A percentile compares a stretch with the other conserved stretches of the same genome.
Conservation (phyloP, 37 sponge, comb jelly and placozoan genomes). For the Axinella damicornis region DNA sequence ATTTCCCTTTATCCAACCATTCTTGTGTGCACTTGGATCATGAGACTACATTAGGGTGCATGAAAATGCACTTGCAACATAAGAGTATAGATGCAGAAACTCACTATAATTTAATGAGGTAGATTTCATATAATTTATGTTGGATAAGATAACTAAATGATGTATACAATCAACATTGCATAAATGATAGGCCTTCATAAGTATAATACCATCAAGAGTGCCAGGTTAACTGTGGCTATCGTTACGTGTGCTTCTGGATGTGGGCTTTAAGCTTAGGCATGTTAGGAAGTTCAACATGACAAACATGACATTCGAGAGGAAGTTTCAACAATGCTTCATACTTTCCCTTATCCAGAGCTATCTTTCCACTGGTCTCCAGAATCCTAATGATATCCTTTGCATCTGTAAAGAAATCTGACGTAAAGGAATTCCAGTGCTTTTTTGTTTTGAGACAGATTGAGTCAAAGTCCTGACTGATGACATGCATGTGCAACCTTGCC, state of each 20-base stretch:
- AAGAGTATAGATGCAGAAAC: too few relatives aligned
- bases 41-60: too few relatives aligned
- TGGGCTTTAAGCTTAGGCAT: slow-evolving; percentile 85
- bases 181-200: too few relatives aligned
- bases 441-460: slow-evolving; percentile 82
- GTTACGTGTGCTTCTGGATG: slow-evolving; percentile 8
- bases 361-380: slow-evolving; percentile 56
- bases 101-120: too few relatives aligned
- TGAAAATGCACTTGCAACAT: too few relatives aligned
- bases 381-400: slow-evolving; percentile 62
- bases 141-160: too few relatives aligned
- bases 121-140: too few relatives aligned
- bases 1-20: too few relatives aligned
- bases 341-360: slow-evolving; percentile 63
- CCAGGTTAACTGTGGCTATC: too few relatives aligned
- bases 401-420: slow-evolving; percentile 80
- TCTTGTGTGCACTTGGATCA: too few relatives aligned
- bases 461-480: slow-evolving; percentile 87
- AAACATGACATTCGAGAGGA: slow-evolving; percentile 74
- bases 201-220: too few relatives aligned
- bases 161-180: too few relatives aligned
- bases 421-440: slow-evolving; percentile 95
- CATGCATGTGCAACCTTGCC: slow-evolving; percentile 87
- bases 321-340: slow-evolving; percentile 73
- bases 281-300: slow-evolving; percentile 33